Base-by-base conservation (phyloP, 2,888 invertebrate genomes). In the Aspidiotus rigidus region DNA sequence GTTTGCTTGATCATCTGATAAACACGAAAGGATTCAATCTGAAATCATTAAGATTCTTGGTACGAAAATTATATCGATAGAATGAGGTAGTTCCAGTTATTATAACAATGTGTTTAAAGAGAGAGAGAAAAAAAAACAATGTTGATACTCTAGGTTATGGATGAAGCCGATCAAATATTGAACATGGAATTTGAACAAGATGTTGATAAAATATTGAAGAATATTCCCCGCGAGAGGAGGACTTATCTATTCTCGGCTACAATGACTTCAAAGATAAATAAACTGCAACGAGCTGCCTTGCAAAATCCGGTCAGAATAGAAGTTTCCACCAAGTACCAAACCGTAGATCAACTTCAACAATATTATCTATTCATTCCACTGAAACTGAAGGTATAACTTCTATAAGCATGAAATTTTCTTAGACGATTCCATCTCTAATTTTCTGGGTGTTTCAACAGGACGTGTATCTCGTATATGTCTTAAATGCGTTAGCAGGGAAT, bases 151-250 rank as follows among this genome's bases (percentile, higher is more conserved):
- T 74, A 89, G 85, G 90, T 98, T 0, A 95, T 99, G 95, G 99
- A 99, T 75, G 99, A 99, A 84, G 99, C 99, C 0, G 99, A 99
- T 79, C 84, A 98, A 73, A 99, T 99, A 74, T 82, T 99, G 5
- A 98, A 98, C 78, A 94, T 97, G 95, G 99, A 99, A 77, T 99
- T 99, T 77, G 98, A 98, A 80, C 88, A 90, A 11, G 99, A 99
- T 81, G 88, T 97, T 0, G 94, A 97, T 78, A 97, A 97, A 80
- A 97, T 99, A 70, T 79, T 99, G 2, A 88, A 88, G 76, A 90
- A 87, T 0, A 88, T 99, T 69, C 98, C 99, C 0, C 84, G 89
- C 41, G 95, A 98, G 75, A 83, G 99, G 6, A 83, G 86, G 71
- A 99, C 99, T 0, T 92, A 89, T 76, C 81, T 99, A 13, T 99